phyloP scores from a whole-genome alignment of 1,140 invertebrate species.

The Manduca sexta region DNA sequence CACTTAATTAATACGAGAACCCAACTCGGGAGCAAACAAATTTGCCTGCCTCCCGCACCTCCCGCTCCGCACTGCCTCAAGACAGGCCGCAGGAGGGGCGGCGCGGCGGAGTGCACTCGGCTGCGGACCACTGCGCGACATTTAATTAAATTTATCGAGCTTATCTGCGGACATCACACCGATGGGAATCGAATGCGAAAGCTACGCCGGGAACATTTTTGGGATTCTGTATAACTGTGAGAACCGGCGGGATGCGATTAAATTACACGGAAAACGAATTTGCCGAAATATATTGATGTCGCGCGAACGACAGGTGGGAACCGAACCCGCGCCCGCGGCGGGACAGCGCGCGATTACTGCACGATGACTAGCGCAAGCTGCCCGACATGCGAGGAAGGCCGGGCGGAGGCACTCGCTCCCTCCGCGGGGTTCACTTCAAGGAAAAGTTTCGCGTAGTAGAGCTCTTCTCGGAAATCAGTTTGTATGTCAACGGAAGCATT shows the following conservation, averaged over 20 bases:
- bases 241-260: slow-evolving; percentile 25
- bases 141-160: slow-evolving; percentile 67
- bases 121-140: slow-evolving; percentile 15
- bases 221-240: slow-evolving; percentile 45
- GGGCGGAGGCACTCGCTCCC: no score
- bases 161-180: slow-evolving; percentile 53
- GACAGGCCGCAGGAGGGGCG: background rate
- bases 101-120: background rate
- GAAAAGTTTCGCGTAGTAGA: no score
- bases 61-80: background rate
- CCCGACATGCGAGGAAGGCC: no score
- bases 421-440: no score
- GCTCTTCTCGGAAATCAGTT: no score
- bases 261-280: slow-evolving; percentile 18
- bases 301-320: background rate
- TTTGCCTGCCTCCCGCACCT: slow-evolving; percentile 32
- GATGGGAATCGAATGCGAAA: slow-evolving; percentile 48
- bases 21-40: slow-evolving; percentile 32
- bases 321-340: background rate
- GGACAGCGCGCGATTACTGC: no score
- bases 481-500: no score
- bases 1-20: slow-evolving; percentile 34
- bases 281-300: slow-evolving; percentile 3
- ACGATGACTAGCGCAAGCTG: no score
- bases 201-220: slow-evolving; percentile 39